These are phyloP conservation scores for Myotis findleyi DNA, from an alignment of 2,797 vertebrate genomes.

Conservation along the genomic window DNA sequence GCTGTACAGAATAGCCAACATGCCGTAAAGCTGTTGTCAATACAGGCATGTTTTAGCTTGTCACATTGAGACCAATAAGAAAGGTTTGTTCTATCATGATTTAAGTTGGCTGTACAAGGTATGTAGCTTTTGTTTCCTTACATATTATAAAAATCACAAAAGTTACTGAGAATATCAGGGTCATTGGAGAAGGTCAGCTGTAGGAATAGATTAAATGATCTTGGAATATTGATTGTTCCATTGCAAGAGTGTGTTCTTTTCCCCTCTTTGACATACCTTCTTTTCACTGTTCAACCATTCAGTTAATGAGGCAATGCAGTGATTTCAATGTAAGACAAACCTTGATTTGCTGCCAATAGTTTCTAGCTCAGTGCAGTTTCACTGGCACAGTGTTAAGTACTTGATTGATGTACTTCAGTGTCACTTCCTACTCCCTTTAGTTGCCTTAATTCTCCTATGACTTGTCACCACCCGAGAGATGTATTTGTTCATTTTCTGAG, in stretches of 20 bases:
- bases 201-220: not conserved
- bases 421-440: not conserved
- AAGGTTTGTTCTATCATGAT: not conserved
- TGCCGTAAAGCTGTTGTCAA: not conserved
- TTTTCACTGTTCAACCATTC: not conserved
- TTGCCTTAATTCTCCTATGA: slow-evolving; percentile 6
- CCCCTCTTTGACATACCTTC: too few species aligned
- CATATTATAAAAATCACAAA: not conserved
- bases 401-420: slow-evolving; percentile 40
- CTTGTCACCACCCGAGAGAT: slow-evolving; percentile 60
- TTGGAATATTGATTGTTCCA: not conserved
- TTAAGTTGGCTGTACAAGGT: not conserved
- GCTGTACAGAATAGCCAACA: not conserved
- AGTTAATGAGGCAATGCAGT: not conserved
- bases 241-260: not conserved
- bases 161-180: not conserved
- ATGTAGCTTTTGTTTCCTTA: not conserved
- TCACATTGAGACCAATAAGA: not conserved
- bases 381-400: not conserved
- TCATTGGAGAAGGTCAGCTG: not conserved
- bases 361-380: not conserved
- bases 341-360: not conserved
- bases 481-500: slow-evolving; percentile 58
- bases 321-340: not conserved
- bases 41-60: not conserved